phyloP scores from a whole-genome alignment of 2,888 invertebrate genomes.

The Lasioglossum villosulum region DNA sequence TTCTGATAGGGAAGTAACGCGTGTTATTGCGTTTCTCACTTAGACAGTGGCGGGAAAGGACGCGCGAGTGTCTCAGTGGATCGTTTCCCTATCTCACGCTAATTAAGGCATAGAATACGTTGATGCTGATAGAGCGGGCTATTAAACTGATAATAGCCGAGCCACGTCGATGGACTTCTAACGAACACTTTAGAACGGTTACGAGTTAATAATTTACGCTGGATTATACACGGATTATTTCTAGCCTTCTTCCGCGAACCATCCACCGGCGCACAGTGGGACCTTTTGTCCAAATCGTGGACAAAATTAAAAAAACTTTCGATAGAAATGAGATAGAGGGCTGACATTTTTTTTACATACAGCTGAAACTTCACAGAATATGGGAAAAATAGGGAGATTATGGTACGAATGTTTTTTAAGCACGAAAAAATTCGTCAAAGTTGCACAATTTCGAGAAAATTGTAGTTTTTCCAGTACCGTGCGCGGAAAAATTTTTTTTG shows the following conservation, averaged over 20 bases:
- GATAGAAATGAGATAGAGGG: too few relatives aligned
- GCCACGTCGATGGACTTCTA: neutral
- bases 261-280: neutral
- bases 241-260: neutral
- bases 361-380: too few relatives aligned
- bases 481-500: too few relatives aligned
- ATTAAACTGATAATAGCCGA: slow-evolving; percentile 9
- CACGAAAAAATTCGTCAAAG: too few relatives aligned
- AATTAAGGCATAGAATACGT: slow-evolving; percentile 6
- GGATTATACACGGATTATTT: slow-evolving; percentile 9
- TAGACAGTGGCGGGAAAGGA: neutral
- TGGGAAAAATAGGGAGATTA: too few relatives aligned
- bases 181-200: neutral
- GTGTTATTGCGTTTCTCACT: neutral
- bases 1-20: slow-evolving; percentile 6
- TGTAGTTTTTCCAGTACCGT: too few relatives aligned
- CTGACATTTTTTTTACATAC: too few relatives aligned
- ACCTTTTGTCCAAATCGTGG: too few relatives aligned
- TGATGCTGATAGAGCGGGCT: slow-evolving; percentile 5
- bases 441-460: too few relatives aligned
- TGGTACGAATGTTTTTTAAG: too few relatives aligned
- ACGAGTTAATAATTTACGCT: neutral
- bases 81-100: slow-evolving; percentile 10
- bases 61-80: neutral
- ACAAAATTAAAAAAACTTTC: too few relatives aligned